Percentiles rank a stretch among this genome's conserved stretches.
Evolutionary conservation across 2,888 invertebrate genomes (phyloP).

Genomic region (Fragum sueziense): DNA sequence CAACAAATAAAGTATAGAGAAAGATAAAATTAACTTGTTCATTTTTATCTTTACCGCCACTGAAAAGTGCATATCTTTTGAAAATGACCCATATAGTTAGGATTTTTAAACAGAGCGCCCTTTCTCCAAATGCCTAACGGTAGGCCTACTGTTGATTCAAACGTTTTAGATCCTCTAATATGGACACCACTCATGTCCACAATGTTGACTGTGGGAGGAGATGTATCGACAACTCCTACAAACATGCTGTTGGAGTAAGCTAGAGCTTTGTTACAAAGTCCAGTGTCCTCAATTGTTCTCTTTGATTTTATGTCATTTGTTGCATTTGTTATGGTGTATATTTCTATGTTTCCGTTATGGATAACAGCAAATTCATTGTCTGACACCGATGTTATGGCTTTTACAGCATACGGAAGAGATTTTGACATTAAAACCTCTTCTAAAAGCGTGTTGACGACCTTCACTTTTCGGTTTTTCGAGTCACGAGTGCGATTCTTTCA

Average conservation of each 20-base stretch:
- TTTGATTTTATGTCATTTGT: neutral
- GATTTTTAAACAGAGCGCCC: neutral
- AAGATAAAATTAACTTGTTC: too few relatives aligned
- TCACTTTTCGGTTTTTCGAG: neutral
- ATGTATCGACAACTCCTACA: neutral
- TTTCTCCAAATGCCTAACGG: neutral
- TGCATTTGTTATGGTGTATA: neutral
- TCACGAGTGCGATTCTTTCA: neutral
- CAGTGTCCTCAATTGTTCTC: neutral
- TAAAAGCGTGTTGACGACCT: neutral
- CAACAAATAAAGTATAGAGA: too few relatives aligned
- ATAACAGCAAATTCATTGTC: neutral
- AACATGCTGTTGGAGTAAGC: neutral
- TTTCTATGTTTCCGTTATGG: neutral
- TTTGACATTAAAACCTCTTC: neutral
- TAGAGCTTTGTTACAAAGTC: neutral
- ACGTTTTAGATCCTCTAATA: neutral
- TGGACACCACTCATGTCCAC: neutral
- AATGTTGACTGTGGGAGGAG: neutral
- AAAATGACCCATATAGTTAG: neutral
- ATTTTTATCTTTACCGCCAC: too few relatives aligned
- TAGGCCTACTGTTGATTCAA: too few relatives aligned
- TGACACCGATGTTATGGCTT: neutral
- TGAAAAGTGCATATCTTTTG: too few relatives aligned
- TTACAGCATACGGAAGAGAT: neutral